A percentile compares a stretch with the other conserved stretches of the same genome.
Conservation (phyloP, 2,797 vertebrate genomes). For the Lemur catta region DNA sequence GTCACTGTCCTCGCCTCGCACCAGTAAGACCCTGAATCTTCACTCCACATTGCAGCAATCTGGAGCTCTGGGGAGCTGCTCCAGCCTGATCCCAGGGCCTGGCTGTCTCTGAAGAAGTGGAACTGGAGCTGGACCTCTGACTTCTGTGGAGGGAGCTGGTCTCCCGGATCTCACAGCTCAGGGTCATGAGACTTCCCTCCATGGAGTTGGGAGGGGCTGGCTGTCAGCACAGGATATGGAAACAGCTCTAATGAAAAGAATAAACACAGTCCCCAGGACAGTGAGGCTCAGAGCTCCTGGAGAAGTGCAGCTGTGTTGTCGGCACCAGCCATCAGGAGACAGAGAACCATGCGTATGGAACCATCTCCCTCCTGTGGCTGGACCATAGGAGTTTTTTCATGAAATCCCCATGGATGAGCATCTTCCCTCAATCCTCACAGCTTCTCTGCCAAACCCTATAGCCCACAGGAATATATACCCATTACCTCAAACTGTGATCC, state of each 20-base stretch:
- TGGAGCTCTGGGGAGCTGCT: not conserved
- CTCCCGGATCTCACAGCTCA: conserved; percentile 22
- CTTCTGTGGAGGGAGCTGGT: not conserved
- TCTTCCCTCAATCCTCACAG: not conserved
- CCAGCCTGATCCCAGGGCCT: not conserved
- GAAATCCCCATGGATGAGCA: not conserved
- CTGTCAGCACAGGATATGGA: not conserved
- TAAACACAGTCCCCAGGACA: not conserved
- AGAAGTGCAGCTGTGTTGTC: not conserved
- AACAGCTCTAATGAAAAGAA: conserved; percentile 62
- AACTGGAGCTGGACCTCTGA: not conserved
- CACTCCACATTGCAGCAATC: not conserved
- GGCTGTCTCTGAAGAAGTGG: not conserved
- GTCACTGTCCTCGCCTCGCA: not conserved
- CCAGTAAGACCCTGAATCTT: conserved; percentile 15
- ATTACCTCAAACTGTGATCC: conserved; percentile 56
- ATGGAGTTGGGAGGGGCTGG: not conserved
- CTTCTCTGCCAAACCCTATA: not conserved
- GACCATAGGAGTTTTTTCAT: not conserved
- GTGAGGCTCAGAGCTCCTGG: not conserved
- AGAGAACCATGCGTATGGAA: not conserved
- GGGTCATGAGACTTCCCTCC: not conserved
- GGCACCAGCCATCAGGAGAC: not conserved
- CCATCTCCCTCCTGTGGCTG: not conserved
- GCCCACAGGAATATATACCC: not conserved